Evolutionary conservation across 2,797 vertebrate genomes (phyloP), one percentile per base, ranked within the genome.

Genomic region (Thunnus albacares): DNA sequence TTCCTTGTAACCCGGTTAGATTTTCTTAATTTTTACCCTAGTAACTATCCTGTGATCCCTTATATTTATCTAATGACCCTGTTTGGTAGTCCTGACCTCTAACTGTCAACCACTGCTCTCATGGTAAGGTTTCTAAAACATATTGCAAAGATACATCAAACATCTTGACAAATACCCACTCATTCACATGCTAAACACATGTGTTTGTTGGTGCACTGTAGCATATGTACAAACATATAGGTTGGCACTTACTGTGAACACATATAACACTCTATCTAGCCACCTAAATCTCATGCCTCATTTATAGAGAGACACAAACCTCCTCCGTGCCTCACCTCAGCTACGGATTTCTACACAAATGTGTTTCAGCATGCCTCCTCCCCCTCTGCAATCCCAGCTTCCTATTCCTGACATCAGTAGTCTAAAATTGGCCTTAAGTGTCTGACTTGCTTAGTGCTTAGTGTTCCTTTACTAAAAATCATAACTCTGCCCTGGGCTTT

Each of bases 361-460:
- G 77, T 58, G 55, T 82, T 61, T 70, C 77, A 30, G 57, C 63
- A 22, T 70, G 63, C 2, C 8, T 51, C 67, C 51, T 73, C 60
- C 52, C 4, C 59, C n/a, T 82, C 70, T 68, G 59, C 71, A 58
- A 43, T 49, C 22, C 52, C 56, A 70, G 1, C 79, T 49, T 68
- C 61, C 69, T 73, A 10, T 60, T 73, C 28, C 77, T 58, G 49
- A 72, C 80, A 77, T 82, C 22, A 74, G 47, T 22, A 10, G 4
- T 84, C 77, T 82, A 71, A 90, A 91, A 88, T 69, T 78, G 79
- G 65, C 73, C 75, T 66, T 43, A 84, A 76, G 75, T 83, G 80
- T 90, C 64, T 83, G 68, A 76, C 47, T 72, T 75, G 66, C 38
- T 93, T 45, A 72, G 57, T 52, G 33, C 38, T 38, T 38, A 84